Evolutionary conservation across 2,113 vertebrate species (phyloP), one percentile per base, ranked within the genome.

Genomic region (Tychaedon coryphoeus): DNA sequence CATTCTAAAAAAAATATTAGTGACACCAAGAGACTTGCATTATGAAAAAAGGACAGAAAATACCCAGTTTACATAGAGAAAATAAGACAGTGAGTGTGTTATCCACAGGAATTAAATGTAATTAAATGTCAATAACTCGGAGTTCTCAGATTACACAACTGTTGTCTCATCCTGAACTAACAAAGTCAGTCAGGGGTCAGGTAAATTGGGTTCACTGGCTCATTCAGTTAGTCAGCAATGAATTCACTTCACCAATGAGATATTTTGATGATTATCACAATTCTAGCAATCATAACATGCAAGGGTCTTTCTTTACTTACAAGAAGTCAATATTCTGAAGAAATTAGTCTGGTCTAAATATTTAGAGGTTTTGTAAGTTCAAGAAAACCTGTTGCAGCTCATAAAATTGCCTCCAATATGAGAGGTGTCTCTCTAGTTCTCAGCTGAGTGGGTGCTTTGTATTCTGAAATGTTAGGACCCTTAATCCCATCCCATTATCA

Each of bases 401-500:
- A 26, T 38, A 34, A 66, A 84, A 81, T 24, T 50, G 7, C 16
- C 57, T 80, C 57, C n/a, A 53, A 1, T 42, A 77, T 13, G 9
- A 89, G 8, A 86, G 71, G 12, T 48, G 84, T 75, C 47, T 92
- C 86, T 64, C 69, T 45, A 33, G 38, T 38, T 87, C 82, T 78
- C 45, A 60, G n/a, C 5, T 73, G 36, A 83, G 38, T 33, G 54
- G 8, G 14, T 81, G 23, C 33, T 93, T 83, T 92, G 38, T 91
- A 75, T 92, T 88, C 64, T 54, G 72, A 91, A 88, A 67, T 18
- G 51, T 38, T 85, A 88, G 76, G 42, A 47, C 33, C 26, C 65
- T 60, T 92, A 96, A 93, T 91, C 67, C 67, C 38, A 73, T 51
- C 51, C 82, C 51, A 67, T 91, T 91, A 91, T 74, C 80, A 73